A percentile compares a stretch with the other conserved stretches of the same genome.
Conservation (phyloP, 2,797 vertebrate species). For the Melanotaenia maccullochi region DNA sequence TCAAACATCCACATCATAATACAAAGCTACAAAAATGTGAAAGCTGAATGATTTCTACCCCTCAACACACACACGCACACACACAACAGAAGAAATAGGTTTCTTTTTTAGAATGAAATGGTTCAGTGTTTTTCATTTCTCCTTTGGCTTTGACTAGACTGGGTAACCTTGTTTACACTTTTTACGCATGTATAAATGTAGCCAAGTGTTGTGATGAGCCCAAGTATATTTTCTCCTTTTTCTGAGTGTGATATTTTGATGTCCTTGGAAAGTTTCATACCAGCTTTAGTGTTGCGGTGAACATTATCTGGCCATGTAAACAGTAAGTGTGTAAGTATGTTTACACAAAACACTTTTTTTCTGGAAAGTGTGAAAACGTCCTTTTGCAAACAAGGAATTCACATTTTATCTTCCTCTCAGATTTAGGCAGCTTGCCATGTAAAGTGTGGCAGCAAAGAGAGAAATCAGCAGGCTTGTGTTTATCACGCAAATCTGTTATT, state of each 20-base stretch:
- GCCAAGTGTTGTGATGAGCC: slow-evolving; percentile 21
- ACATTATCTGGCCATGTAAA: slow-evolving; percentile 6
- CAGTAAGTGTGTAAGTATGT: slow-evolving; percentile 1
- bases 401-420: background rate
- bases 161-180: slow-evolving; percentile 43
- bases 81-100: slow-evolving; percentile 2
- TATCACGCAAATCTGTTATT: background rate
- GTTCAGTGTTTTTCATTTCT: slow-evolving; percentile 17
- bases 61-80: background rate
- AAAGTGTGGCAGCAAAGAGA: background rate
- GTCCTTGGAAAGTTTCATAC: slow-evolving; percentile 37
- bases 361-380: background rate
- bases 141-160: slow-evolving; percentile 24
- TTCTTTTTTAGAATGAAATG: slow-evolving; percentile 4
- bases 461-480: background rate
- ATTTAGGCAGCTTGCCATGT: background rate
- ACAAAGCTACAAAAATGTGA: background rate
- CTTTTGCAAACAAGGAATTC: background rate
- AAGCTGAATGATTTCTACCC: slow-evolving; percentile 1
- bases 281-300: slow-evolving; percentile 5
- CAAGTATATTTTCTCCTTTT: slow-evolving; percentile 14
- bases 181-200: slow-evolving; percentile 36
- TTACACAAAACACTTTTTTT: background rate
- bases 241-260: slow-evolving; percentile 33
- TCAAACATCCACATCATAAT: background rate